These are phyloP conservation scores for Tachina fera DNA, from an alignment of 2,888 invertebrate genomes.

Conservation along the genomic window DNA sequence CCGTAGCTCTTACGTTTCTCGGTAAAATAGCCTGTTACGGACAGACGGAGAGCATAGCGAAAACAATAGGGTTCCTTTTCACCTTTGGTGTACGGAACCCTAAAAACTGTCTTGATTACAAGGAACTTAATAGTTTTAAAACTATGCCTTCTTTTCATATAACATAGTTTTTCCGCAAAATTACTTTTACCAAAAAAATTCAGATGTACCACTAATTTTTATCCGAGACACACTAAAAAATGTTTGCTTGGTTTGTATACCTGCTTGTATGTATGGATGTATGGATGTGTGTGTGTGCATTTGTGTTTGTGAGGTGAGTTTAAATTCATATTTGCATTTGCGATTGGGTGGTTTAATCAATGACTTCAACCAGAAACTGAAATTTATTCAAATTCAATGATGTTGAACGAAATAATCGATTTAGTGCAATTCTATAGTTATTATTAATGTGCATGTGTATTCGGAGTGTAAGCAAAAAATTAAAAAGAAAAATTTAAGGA, in stretches of 20 bases:
- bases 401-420: conserved; percentile 66
- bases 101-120: too few relatives aligned
- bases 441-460: conserved; percentile 10
- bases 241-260: background rate
- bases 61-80: too few relatives aligned
- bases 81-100: too few relatives aligned
- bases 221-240: background rate
- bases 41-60: too few relatives aligned
- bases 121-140: too few relatives aligned
- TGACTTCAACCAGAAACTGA: conserved; percentile 37
- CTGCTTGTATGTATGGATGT: background rate
- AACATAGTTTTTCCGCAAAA: too few relatives aligned
- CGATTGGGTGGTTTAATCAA: conserved; percentile 14
- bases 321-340: background rate
- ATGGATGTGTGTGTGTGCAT: background rate
- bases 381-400: conserved; percentile 58
- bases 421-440: conserved; percentile 49
- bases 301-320: conserved; percentile 3
- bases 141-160: too few relatives aligned
- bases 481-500: conserved; percentile 15
- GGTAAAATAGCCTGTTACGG: too few relatives aligned
- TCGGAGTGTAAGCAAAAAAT: background rate
- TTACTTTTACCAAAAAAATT: too few relatives aligned
- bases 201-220: too few relatives aligned
- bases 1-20: too few relatives aligned